A percentile compares a stretch with the other conserved stretches of the same genome.
phyloP scores from a whole-genome alignment of 2,888 invertebrate genomes.

The Drosophila anceps region DNA sequence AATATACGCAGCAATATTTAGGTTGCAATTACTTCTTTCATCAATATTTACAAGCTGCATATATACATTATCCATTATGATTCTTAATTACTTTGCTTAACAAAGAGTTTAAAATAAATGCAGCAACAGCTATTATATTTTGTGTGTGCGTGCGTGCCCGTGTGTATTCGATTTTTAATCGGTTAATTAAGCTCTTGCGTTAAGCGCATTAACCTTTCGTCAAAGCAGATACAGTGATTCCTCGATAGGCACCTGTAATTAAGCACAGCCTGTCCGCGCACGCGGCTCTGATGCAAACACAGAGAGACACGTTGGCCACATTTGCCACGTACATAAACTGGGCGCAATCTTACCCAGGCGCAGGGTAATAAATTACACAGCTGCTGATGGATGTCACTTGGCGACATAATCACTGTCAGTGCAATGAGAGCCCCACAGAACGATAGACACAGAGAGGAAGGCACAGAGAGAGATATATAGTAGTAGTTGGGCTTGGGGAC shows the following conservation, averaged over 20 bases:
- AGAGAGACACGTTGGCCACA: slow-evolving; percentile 25
- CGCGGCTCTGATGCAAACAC: slow-evolving; percentile 12
- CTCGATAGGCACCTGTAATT: slow-evolving; percentile 46
- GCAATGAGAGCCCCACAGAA: slow-evolving; percentile 49
- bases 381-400: slow-evolving; percentile 75
- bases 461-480: not conserved
- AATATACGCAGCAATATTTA: not conserved
- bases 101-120: not conserved
- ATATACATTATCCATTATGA: not conserved
- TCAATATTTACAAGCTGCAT: not conserved
- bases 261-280: slow-evolving; percentile 27
- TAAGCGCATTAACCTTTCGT: slow-evolving; percentile 57
- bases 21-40: not conserved
- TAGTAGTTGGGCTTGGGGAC: slow-evolving; percentile 1
- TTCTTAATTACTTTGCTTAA: not conserved
- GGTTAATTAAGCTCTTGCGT: slow-evolving; percentile 53
- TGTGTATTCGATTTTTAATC: slow-evolving; percentile 33
- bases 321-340: slow-evolving; percentile 50
- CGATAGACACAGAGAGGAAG: not conserved
- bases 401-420: slow-evolving; percentile 75
- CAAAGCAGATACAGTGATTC: slow-evolving; percentile 17
- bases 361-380: slow-evolving; percentile 67
- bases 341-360: slow-evolving; percentile 54
- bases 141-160: not conserved
- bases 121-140: slow-evolving; percentile 23